Percentiles rank a stretch among this genome's conserved stretches.
phyloP scores from a whole-genome alignment of 2,888 invertebrate species.

The Ophioninae sp. region DNA sequence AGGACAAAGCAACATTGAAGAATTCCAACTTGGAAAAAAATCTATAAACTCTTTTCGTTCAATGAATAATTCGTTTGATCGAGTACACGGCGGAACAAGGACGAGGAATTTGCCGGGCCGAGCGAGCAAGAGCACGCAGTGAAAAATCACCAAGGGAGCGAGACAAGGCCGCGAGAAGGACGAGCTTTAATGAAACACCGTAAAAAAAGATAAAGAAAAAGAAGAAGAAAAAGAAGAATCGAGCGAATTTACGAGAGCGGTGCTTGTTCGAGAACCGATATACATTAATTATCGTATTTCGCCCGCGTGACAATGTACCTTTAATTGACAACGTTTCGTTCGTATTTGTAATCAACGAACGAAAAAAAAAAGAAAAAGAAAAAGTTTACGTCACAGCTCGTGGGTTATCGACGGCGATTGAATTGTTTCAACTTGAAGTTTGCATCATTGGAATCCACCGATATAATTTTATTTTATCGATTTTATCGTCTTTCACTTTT shows the following conservation, averaged over 20 bases:
- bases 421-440: too few species aligned
- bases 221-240: constrained; percentile 25
- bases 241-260: constrained; percentile 11
- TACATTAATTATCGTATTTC: not conserved
- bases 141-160: constrained; percentile 46
- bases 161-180: constrained; percentile 54
- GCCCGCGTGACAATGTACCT: not conserved
- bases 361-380: not conserved
- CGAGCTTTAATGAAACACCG: constrained; percentile 29
- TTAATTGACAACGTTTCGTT: constrained; percentile 9
- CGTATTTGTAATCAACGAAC: not conserved
- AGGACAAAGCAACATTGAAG: not conserved
- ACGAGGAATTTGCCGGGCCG: constrained; percentile 5
- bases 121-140: constrained; percentile 9
- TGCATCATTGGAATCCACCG: too few species aligned
- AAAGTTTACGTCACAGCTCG: not conserved
- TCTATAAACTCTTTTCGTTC: not conserved
- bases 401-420: not conserved
- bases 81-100: constrained; percentile 5
- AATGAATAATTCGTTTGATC: constrained; percentile 30
- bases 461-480: too few species aligned
- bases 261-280: constrained; percentile 11
- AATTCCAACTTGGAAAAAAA: not conserved
- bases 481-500: too few species aligned
- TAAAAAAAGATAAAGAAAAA: too few species aligned